Evolutionary conservation across 1,140 invertebrate species (phyloP).

Genomic region (Rhagoletis zephyria): DNA sequence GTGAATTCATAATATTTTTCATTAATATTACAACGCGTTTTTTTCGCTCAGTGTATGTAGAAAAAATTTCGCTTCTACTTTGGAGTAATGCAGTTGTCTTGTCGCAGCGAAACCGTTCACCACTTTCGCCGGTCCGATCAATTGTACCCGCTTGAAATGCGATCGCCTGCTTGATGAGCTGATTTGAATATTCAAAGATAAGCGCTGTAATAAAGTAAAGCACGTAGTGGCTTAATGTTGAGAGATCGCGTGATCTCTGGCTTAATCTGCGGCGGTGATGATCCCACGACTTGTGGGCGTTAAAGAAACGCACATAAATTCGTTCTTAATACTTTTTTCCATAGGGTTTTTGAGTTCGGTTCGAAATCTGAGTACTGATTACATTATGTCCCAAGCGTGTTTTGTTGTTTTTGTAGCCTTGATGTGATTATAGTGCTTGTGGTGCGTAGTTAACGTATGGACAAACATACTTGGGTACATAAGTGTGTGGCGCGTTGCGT

Average conservation of each 20-base stretch:
- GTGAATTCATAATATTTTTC: too few species aligned
- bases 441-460: neutral
- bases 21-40: too few species aligned
- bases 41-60: too few species aligned
- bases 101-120: neutral
- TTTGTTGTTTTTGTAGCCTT: neutral
- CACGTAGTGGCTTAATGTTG: neutral
- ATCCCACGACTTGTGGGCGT: conserved; percentile 47
- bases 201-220: conserved; percentile 34
- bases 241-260: neutral
- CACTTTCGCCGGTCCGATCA: conserved; percentile 24
- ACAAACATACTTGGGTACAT: neutral
- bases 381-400: neutral
- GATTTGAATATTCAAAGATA: conserved; percentile 45
- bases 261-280: neutral
- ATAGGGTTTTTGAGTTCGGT: neutral
- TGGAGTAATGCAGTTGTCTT: neutral
- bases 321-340: neutral
- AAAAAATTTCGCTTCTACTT: neutral
- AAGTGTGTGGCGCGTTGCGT: neutral
- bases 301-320: conserved; percentile 14
- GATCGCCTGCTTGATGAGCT: conserved; percentile 33
- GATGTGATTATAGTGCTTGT: neutral
- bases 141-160: conserved; percentile 22
- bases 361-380: conserved; percentile 20